Conservation (phyloP, 2,888 invertebrate genomes). For the Drosophila cracens region DNA sequence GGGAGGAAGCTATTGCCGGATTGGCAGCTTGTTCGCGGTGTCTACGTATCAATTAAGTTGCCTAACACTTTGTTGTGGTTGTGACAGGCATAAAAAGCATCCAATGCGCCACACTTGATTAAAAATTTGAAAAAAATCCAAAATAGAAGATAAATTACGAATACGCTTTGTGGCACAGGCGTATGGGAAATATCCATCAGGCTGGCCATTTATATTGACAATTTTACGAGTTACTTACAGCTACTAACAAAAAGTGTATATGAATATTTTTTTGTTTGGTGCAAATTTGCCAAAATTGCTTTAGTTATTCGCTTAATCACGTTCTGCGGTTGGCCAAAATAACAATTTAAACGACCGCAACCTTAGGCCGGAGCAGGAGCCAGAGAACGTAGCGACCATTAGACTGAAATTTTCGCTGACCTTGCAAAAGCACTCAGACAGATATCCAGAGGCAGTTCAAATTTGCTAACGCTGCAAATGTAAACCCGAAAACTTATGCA, state of each 20-base stretch:
- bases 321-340: constrained; percentile 50
- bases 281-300: constrained; percentile 46
- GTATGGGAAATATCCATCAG: constrained; percentile 18
- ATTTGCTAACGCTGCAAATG: constrained; percentile 58
- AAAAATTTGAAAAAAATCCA: constrained; percentile 18
- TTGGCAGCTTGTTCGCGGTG: constrained; percentile 40
- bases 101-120: constrained; percentile 21
- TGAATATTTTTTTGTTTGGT: not conserved
- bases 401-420: constrained; percentile 48
- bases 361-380: constrained; percentile 4
- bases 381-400: not conserved
- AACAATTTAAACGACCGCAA: constrained; percentile 29
- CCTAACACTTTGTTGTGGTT: constrained; percentile 71
- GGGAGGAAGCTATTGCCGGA: constrained; percentile 1
- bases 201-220: constrained; percentile 59
- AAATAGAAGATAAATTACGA: constrained; percentile 11
- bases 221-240: constrained; percentile 35
- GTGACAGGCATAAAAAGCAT: constrained; percentile 15
- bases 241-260: constrained; percentile 9
- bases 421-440: constrained; percentile 65
- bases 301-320: constrained; percentile 63
- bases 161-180: constrained; percentile 21
- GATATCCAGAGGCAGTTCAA: constrained; percentile 49
- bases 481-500: constrained; percentile 47
- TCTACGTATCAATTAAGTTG: constrained; percentile 73